Base-by-base conservation (phyloP, 2,797 vertebrate species). In the Mergus octosetaceus region DNA sequence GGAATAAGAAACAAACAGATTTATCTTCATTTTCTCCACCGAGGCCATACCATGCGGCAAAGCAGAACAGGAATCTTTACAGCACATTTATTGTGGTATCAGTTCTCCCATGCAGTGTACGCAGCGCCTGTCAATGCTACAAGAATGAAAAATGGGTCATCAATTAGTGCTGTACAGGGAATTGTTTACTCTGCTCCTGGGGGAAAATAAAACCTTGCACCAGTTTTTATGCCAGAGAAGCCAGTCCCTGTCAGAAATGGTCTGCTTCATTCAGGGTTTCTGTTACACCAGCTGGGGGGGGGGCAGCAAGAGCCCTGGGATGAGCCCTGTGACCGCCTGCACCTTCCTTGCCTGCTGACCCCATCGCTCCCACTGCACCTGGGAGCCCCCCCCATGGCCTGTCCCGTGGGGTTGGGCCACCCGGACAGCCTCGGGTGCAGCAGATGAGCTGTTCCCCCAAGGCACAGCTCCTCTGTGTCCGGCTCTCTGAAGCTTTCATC, bases 11-110 rank as follows among this genome's bases (percentile, higher is more conserved):
- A 87, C 65, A 0, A 9, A 58, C 65, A 0, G 30, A 81, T 84
- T 94, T 88, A 72, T 96, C 95, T 96, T 96, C 83, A 70, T 96
- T 95, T 94, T 90, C 66, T 36, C 75, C 85, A 72, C 62, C 89
- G 79, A 95, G 91, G 87, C 85, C 79, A 3, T 2, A 10, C 41
- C 5, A 13, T 0, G 1, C 58, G 70, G 82, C 85, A 66, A 11
- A 83, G 87, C 73, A 11, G 89, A 70, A 10, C 79, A 54, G 53
- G 72, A 66, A 91, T 66, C 91, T 93, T 91, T 66, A 69, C 36
- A 2, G 79, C 73, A 43, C 57, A 20, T 70, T 93, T 47, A 61
- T 66, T 70, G 92, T 45, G 6, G 54, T 27, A 61, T 39, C 75
- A 74, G 61, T 70, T 56, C 62, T 91, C 96, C 76, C 77, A 71